phyloP scores from a whole-genome alignment of 2,888 invertebrate genomes.

The Phortica okadai region DNA sequence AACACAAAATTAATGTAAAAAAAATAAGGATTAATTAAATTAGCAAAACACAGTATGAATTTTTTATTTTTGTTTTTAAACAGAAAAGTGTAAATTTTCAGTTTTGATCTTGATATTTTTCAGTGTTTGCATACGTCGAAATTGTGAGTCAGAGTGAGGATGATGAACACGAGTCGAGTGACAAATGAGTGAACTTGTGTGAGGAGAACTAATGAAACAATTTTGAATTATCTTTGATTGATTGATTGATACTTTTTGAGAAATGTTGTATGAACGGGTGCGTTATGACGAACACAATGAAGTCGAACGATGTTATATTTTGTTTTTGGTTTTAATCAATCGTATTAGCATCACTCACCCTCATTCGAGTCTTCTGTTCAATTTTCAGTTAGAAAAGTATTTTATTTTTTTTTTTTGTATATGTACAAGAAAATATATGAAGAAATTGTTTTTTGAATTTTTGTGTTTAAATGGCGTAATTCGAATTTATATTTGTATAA shows the following conservation, averaged over 20 bases:
- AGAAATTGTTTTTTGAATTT: constrained; percentile 48
- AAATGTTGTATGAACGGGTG: constrained; percentile 5
- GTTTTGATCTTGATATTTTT: not conserved
- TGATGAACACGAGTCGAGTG: constrained; percentile 17
- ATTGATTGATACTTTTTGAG: not conserved
- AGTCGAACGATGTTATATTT: constrained; percentile 3
- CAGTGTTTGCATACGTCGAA: not conserved
- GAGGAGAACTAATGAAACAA: not conserved
- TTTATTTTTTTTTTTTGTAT: constrained; percentile 42
- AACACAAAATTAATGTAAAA: constrained; percentile 44
- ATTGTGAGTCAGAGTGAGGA: constrained; percentile 7
- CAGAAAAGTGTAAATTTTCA: constrained; percentile 11
- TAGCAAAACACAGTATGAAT: constrained; percentile 71
- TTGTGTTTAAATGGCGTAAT: constrained; percentile 54
- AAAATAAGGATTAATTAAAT: constrained; percentile 34
- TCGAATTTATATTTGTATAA: constrained; percentile 36
- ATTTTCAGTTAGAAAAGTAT: constrained; percentile 30
- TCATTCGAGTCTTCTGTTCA: constrained; percentile 75
- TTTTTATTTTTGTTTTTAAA: constrained; percentile 25
- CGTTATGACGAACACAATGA: constrained; percentile 34
- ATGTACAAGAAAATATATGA: constrained; percentile 52
- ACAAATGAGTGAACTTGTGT: constrained; percentile 1
- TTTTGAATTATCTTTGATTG: constrained; percentile 7
- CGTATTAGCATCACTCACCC: constrained; percentile 72
- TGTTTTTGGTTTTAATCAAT: constrained; percentile 30